phyloP scores from a whole-genome alignment of 1,140 invertebrate genomes.

The Calycopis cecrops region DNA sequence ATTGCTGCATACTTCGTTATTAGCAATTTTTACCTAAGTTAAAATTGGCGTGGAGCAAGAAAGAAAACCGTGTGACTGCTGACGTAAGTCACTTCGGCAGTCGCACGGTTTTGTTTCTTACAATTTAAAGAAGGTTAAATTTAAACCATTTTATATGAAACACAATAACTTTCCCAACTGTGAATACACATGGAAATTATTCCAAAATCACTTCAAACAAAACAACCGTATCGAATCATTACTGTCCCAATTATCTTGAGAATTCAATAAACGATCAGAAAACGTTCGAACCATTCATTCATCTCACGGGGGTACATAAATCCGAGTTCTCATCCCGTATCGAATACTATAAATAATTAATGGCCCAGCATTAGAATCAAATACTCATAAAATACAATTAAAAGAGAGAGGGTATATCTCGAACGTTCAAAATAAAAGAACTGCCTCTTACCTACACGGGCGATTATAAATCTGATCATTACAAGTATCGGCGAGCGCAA shows the following conservation, averaged over 20 bases:
- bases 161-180: no score
- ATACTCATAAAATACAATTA: constrained; percentile 75
- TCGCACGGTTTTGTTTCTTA: no score
- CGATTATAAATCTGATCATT: constrained; percentile 74
- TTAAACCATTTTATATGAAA: no score
- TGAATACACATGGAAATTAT: neutral
- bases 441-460: constrained; percentile 65
- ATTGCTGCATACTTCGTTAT: no score
- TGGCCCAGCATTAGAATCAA: constrained; percentile 72
- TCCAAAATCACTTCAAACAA: constrained; percentile 3
- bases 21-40: no score
- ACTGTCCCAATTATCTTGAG: constrained; percentile 12
- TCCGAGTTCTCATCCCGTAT: constrained; percentile 62
- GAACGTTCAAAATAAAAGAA: constrained; percentile 67
- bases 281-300: constrained; percentile 50
- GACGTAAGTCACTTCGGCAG: no score
- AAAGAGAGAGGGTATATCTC: constrained; percentile 69
- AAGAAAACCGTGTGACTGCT: no score
- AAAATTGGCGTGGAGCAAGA: no score
- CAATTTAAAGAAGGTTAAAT: no score
- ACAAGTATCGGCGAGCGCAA: constrained; percentile 64
- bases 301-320: constrained; percentile 61
- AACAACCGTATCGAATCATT: constrained; percentile 19
- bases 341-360: constrained; percentile 74
- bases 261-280: constrained; percentile 30